These are phyloP conservation scores for Linyphia triangularis DNA, from an alignment of 2,888 invertebrate species.

Conservation along the genomic window DNA sequence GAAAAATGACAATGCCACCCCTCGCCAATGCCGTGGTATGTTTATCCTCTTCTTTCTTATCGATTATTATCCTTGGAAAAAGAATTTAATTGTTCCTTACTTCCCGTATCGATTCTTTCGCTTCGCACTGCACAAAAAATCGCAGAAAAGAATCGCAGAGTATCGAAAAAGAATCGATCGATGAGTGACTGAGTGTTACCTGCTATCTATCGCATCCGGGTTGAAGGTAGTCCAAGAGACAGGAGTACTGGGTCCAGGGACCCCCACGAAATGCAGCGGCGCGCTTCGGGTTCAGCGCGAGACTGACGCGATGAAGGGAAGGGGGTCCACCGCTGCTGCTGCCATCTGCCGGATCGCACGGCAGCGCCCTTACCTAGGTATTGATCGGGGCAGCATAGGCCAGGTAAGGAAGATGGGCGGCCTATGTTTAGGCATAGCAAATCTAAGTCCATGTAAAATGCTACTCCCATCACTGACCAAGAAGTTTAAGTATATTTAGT, in stretches of 20 bases:
- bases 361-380: conserved; percentile 60
- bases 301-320: conserved; percentile 13
- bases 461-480: too few relatives aligned
- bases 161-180: not conserved
- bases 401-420: not conserved
- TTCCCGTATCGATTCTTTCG: conserved; percentile 26
- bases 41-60: conserved; percentile 36
- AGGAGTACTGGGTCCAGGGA: conserved; percentile 54
- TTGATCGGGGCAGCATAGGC: conserved; percentile 52
- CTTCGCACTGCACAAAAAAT: conserved; percentile 11
- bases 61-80: conserved; percentile 36
- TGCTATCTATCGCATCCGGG: conserved; percentile 75
- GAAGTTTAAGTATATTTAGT: too few relatives aligned
- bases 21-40: not conserved
- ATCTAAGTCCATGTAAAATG: too few relatives aligned
- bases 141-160: not conserved
- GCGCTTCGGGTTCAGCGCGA: conserved; percentile 43
- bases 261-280: conserved; percentile 41
- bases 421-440: too few relatives aligned
- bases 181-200: conserved; percentile 57
- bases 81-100: conserved; percentile 40
- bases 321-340: conserved; percentile 36
- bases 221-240: conserved; percentile 61
- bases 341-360: conserved; percentile 63
- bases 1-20: not conserved